Conservation (phyloP, 2,113 vertebrate genomes). For the Eleginops maclovinus region DNA sequence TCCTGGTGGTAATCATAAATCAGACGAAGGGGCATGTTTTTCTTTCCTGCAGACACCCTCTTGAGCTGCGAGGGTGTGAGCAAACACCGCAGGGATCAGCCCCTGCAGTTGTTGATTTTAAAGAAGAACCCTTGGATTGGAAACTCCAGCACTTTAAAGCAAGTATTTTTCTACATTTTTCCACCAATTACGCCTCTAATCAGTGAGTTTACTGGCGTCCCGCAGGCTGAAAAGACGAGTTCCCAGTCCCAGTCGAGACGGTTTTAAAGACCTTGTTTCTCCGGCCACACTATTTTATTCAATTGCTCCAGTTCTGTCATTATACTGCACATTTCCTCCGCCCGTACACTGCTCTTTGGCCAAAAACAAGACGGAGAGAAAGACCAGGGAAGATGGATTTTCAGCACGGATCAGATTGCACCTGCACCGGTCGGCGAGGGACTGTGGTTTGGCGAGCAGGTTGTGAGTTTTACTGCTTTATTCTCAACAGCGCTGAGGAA, state of each 20-base stretch:
- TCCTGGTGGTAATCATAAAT: constrained; percentile 34
- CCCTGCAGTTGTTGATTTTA: not conserved
- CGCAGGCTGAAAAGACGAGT: no score
- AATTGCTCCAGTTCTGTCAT: constrained; percentile 10
- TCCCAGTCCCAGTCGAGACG: constrained; percentile 2
- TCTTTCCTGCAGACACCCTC: constrained; percentile 12
- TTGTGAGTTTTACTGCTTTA: constrained; percentile 28
- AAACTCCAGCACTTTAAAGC: not conserved
- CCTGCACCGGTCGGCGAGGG: constrained; percentile 39
- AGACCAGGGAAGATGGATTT: constrained; percentile 24
- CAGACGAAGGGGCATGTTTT: constrained; percentile 32
- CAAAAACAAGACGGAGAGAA: constrained; percentile 32
- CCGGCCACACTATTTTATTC: constrained; percentile 30
- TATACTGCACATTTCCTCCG: constrained; percentile 32
- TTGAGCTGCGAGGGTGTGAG: constrained; percentile 28
- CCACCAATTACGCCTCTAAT: not conserved
- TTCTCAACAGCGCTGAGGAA: not conserved
- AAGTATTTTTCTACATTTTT: constrained; percentile 16
- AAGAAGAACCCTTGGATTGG: not conserved
- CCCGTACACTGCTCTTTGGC: not conserved
- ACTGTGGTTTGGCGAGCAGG: constrained; percentile 24
- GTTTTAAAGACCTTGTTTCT: not conserved
- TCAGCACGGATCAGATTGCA: constrained; percentile 43
- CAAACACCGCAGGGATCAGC: not conserved
- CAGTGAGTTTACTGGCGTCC: not conserved